Evolutionary conservation across 1,140 invertebrate species (phyloP).

Genomic region (Ooceraea biroi): DNA sequence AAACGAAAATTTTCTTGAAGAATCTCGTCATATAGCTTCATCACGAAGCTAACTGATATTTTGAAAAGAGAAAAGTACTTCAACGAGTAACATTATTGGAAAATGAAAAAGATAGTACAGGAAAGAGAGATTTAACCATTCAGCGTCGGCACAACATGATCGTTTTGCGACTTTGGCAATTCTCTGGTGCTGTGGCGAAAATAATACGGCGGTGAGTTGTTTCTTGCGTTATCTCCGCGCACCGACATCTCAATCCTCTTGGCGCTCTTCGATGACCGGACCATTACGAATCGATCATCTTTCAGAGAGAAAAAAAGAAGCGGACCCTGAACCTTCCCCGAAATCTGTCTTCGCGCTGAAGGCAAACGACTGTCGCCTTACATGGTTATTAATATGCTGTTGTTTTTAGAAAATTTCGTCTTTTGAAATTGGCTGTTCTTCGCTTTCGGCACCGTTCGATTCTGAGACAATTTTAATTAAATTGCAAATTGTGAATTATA

Average conservation of each 20-base stretch:
- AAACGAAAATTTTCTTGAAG: background rate
- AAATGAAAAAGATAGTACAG: background rate
- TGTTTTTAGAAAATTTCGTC: constrained; percentile 11
- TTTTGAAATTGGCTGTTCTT: background rate
- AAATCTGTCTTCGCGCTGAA: constrained; percentile 34
- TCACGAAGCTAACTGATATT: background rate
- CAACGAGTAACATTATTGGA: background rate
- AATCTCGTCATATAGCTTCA: background rate
- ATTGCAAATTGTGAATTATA: too few relatives aligned
- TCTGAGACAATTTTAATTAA: too few relatives aligned
- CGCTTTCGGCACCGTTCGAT: background rate
- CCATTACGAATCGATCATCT: constrained; percentile 56
- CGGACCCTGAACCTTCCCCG: background rate
- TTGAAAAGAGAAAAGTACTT: background rate
- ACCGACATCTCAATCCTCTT: constrained; percentile 14
- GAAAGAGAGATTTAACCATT: constrained; percentile 27
- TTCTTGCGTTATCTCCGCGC: constrained; percentile 2
- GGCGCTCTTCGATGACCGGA: constrained; percentile 35
- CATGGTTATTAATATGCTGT: background rate
- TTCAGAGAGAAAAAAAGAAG: background rate
- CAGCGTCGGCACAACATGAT: background rate
- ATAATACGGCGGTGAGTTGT: constrained; percentile 13
- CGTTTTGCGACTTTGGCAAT: constrained; percentile 6
- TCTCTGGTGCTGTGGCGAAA: constrained; percentile 4
- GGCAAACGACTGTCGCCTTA: constrained; percentile 23